Evolutionary conservation across 2,113 vertebrate genomes (phyloP).

Genomic region (Lagopus leucura): DNA sequence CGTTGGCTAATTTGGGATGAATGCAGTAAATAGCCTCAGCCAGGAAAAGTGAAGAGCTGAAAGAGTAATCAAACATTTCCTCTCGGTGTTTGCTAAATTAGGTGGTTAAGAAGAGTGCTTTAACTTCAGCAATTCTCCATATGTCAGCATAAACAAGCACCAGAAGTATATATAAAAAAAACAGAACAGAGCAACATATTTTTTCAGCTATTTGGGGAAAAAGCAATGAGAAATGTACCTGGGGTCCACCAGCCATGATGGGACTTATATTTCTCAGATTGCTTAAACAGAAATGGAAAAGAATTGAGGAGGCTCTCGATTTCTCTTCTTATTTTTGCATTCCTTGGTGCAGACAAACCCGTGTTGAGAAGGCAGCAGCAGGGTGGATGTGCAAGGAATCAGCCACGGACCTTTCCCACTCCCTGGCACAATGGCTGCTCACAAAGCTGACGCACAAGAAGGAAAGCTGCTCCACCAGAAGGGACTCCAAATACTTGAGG

Average conservation of each 20-base stretch:
- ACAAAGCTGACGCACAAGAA: fast-evolving
- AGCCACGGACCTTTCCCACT: neutral
- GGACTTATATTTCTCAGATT: neutral
- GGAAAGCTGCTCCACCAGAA: neutral
- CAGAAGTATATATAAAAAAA: neutral
- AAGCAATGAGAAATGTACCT: neutral
- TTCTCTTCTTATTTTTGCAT: neutral
- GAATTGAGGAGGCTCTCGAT: neutral
- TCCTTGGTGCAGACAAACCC: fast-evolving
- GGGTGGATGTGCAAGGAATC: fast-evolving
- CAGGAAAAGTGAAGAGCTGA: slow-evolving; percentile 40
- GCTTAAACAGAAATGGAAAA: neutral
- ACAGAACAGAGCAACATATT: neutral
- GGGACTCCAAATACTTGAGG: neutral
- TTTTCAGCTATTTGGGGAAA: neutral
- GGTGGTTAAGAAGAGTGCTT: neutral
- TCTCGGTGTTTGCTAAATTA: slow-evolving; percentile 15
- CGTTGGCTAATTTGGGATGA: slow-evolving; percentile 1
- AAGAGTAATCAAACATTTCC: slow-evolving; percentile 55
- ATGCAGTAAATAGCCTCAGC: slow-evolving; percentile 17
- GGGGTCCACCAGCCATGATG: fast-evolving
- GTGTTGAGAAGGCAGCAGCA: neutral
- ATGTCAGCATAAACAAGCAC: slow-evolving; percentile 3
- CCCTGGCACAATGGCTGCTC: neutral
- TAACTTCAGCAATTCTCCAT: neutral